phyloP scores from a whole-genome alignment of 2,888 invertebrate genomes.

The Mimumesa dahlbomi region DNA sequence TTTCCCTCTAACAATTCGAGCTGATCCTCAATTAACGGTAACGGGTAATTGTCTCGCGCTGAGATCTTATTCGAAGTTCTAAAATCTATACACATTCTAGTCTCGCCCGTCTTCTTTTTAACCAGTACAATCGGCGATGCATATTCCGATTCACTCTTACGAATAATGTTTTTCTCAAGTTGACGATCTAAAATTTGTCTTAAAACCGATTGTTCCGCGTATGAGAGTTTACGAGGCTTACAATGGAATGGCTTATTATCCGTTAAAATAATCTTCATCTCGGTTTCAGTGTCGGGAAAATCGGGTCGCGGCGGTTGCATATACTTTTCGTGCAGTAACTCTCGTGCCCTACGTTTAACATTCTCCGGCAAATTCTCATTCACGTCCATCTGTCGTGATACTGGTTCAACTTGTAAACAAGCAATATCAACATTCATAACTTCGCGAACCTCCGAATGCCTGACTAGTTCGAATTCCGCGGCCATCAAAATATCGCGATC shows the following conservation, averaged over 20 bases:
- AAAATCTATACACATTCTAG: not conserved
- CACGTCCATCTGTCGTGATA: too few relatives aligned
- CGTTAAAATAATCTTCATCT: not conserved
- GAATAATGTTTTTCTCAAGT: not conserved
- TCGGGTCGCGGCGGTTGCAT: not conserved
- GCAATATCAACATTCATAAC: not conserved
- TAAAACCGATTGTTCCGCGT: not conserved
- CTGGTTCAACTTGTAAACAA: not conserved
- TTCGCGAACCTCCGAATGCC: not conserved
- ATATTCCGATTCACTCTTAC: not conserved
- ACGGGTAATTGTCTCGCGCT: not conserved
- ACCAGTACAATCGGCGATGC: not conserved
- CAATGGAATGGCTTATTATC: not conserved
- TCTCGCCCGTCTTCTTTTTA: not conserved
- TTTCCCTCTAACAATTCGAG: not conserved
- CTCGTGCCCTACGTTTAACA: not conserved
- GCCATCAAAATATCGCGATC: not conserved
- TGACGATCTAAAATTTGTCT: not conserved
- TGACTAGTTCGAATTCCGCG: not conserved
- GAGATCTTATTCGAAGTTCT: not conserved
- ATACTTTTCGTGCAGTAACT: not conserved
- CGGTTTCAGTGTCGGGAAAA: not conserved
- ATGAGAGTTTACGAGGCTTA: not conserved
- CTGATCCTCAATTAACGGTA: slow-evolving; percentile 5
- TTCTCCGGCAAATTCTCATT: not conserved